Conservation (phyloP, 2,888 invertebrate species). For the Euzophera pinguis region DNA sequence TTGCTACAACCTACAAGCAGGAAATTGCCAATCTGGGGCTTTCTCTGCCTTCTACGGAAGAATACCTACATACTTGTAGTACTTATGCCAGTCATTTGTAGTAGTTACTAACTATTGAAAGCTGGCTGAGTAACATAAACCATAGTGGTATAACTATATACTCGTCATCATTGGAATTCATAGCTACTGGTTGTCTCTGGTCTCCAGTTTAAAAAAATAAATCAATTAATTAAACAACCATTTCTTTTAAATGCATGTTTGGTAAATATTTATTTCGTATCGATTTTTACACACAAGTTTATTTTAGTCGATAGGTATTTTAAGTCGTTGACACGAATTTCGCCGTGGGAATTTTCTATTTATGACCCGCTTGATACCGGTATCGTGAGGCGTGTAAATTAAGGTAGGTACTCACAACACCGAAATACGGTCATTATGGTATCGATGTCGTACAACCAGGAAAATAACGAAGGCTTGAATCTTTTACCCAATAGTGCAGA, state of each 20-base stretch:
- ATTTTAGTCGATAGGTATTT: slow-evolving; percentile 3
- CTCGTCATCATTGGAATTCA: too few relatives aligned
- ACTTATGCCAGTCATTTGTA: too few relatives aligned
- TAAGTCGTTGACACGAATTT: slow-evolving; percentile 30
- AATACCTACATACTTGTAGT: neutral
- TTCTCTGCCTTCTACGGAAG: neutral
- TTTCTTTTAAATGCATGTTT: too few relatives aligned
- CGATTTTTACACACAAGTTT: neutral
- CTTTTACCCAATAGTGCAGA: too few relatives aligned
- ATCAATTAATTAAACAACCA: too few relatives aligned
- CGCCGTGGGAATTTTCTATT: slow-evolving; percentile 43
- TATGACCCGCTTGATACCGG: slow-evolving; percentile 29
- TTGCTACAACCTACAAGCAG: neutral
- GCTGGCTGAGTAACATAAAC: too few relatives aligned
- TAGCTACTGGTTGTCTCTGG: too few relatives aligned
- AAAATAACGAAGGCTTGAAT: neutral
- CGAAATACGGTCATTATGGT: slow-evolving; percentile 3
- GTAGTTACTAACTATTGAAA: too few relatives aligned
- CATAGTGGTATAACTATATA: too few relatives aligned
- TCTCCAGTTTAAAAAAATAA: too few relatives aligned
- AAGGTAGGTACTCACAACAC: slow-evolving; percentile 25
- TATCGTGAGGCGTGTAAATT: slow-evolving; percentile 22
- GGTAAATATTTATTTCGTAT: too few relatives aligned
- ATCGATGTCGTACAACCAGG: neutral
- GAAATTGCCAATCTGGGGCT: slow-evolving; percentile 5